Conservation (phyloP, 2,113 vertebrate genomes). For the Pseudorasbora parva region DNA sequence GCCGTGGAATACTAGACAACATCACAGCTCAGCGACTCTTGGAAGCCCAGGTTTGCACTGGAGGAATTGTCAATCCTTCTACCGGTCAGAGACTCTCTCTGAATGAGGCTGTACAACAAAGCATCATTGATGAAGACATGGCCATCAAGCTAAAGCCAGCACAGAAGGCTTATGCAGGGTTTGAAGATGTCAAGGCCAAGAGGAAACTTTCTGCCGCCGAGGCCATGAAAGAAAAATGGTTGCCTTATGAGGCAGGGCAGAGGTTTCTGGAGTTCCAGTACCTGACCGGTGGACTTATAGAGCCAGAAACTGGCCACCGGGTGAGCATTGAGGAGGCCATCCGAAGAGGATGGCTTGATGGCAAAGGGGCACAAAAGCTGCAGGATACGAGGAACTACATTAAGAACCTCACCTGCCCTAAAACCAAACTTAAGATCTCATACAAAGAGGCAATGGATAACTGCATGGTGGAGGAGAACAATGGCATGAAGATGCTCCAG, state of each 20-base stretch:
- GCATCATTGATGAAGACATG: constrained; percentile 91
- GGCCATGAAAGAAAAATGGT: constrained; percentile 94
- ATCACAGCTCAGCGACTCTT: constrained; percentile 92
- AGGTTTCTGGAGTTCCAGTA: constrained; percentile 97
- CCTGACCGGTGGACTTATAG: constrained; percentile 91
- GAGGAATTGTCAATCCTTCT: constrained; percentile 90
- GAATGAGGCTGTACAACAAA: constrained; percentile 86
- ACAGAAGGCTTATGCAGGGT: constrained; percentile 91
- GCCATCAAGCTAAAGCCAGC: constrained; percentile 88
- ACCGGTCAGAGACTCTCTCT: constrained; percentile 85
- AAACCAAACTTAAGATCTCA: constrained; percentile 98
- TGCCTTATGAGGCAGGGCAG: constrained; percentile 95
- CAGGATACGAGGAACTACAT: constrained; percentile 85
- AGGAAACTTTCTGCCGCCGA: constrained; percentile 93
- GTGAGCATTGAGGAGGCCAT: constrained; percentile 90
- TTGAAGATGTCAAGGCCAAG: constrained; percentile 91
- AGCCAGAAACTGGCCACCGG: constrained; percentile 82
- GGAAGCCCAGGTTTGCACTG: constrained; percentile 94
- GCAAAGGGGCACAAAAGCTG: constrained; percentile 86
- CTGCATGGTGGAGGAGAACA: constrained; percentile 96
- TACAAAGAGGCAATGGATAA: constrained; percentile 94
- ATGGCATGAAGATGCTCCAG: constrained; percentile 90
- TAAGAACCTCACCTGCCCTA: constrained; percentile 95
- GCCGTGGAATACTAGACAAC: constrained; percentile 90
- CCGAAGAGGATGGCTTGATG: constrained; percentile 87